Evolutionary conservation across 2,113 vertebrate genomes (phyloP).

Genomic region (Tringa solitaria): DNA sequence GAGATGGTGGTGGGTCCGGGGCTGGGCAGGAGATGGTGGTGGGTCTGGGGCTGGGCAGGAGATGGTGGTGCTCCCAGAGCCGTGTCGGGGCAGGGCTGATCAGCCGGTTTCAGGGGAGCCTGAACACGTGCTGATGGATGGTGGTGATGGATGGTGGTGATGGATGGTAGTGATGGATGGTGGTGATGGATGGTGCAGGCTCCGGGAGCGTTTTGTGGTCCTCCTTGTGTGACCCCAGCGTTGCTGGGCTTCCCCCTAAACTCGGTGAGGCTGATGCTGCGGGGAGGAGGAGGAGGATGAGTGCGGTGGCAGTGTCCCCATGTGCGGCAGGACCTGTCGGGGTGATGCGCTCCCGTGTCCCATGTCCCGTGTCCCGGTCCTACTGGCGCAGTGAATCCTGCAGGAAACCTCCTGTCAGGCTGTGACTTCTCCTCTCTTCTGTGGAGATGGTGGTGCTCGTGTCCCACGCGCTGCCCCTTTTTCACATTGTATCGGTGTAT

Average conservation of each 20-base stretch:
- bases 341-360: rapidly evolving
- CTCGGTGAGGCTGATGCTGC: background rate
- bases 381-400: rapidly evolving
- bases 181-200: background rate
- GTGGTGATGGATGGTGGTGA: background rate
- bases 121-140: background rate
- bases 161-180: background rate
- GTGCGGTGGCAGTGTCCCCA: rapidly evolving
- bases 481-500: rapidly evolving
- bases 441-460: background rate
- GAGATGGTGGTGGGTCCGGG: background rate
- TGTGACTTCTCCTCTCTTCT: background rate
- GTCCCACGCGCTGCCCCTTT: background rate
- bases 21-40: background rate
- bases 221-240: background rate
- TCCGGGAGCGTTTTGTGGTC: rapidly evolving
- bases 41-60: background rate
- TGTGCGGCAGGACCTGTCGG: rapidly evolving
- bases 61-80: background rate
- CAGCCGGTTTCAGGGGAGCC: too few relatives aligned
- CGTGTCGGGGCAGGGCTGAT: background rate
- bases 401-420: rapidly evolving
- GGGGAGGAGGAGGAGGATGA: background rate
- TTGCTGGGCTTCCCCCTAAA: background rate
- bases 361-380: background rate